Evolutionary conservation across 2,113 vertebrate genomes (phyloP).

Genomic region (Bufo bufo): DNA sequence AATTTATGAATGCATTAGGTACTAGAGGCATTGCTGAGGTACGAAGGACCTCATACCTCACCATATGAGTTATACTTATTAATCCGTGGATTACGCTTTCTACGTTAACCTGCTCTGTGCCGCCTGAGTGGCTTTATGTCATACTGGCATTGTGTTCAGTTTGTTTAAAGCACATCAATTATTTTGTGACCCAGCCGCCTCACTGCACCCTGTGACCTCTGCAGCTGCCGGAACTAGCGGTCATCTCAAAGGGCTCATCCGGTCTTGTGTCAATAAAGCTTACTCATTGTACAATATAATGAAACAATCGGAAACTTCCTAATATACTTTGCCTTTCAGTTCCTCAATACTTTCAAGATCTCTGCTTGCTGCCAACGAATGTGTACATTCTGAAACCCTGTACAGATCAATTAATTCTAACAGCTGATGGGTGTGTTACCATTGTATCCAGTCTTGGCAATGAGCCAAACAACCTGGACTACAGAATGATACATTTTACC

Average conservation of each 20-base stretch:
- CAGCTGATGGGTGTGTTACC: not conserved
- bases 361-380: too few relatives aligned
- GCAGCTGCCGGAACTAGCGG: not conserved
- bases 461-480: not conserved
- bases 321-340: too few relatives aligned
- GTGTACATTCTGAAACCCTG: not conserved
- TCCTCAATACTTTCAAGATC: too few relatives aligned
- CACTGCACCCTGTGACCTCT: not conserved
- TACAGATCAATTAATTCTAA: not conserved
- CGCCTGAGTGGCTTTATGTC: not conserved
- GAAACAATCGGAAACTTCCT: not conserved
- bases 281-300: not conserved
- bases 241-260: not conserved
- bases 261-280: not conserved
- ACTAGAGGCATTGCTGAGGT: not conserved
- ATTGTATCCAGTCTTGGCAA: not conserved
- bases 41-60: not conserved
- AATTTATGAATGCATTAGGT: not conserved
- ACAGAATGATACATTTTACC: too few relatives aligned
- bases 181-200: not conserved
- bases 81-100: not conserved
- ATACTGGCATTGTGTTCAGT: not conserved
- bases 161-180: slow-evolving; percentile 13
- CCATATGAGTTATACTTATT: not conserved
- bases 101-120: not conserved